A percentile compares a stretch with the other conserved stretches of the same genome.
Evolutionary conservation across 2,888 invertebrate genomes (phyloP).

Genomic region (Drosophila cognata): DNA sequence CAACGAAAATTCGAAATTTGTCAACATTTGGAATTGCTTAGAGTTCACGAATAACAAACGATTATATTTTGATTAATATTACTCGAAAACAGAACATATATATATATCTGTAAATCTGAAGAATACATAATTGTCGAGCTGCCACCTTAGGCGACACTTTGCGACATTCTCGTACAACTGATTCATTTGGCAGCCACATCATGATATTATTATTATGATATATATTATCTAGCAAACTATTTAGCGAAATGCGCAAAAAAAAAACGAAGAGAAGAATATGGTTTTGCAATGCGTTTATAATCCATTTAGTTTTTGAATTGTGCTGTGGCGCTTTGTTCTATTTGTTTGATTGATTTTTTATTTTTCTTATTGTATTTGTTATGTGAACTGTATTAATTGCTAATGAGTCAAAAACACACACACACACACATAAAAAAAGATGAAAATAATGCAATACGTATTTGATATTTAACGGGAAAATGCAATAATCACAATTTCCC

Average conservation of each 20-base stretch:
- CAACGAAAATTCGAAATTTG: background rate
- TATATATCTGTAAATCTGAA: background rate
- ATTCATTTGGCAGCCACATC: slow-evolving; percentile 12
- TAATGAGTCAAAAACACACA: slow-evolving; percentile 4
- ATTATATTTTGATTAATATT: background rate
- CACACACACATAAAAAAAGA: background rate
- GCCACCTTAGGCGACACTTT: too few relatives aligned
- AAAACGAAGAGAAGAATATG: slow-evolving; percentile 3
- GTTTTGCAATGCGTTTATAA: slow-evolving; percentile 22
- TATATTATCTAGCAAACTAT: slow-evolving; percentile 7
- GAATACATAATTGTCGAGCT: background rate
- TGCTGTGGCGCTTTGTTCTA: slow-evolving; percentile 19
- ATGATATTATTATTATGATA: slow-evolving; percentile 12
- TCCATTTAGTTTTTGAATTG: slow-evolving; percentile 12
- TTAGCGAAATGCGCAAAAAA: slow-evolving; percentile 1
- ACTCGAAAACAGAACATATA: too few relatives aligned
- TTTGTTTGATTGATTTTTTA: slow-evolving; percentile 2
- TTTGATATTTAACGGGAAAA: slow-evolving; percentile 23
- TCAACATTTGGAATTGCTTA: too few relatives aligned
- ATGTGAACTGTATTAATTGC: slow-evolving; percentile 30
- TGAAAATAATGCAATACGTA: slow-evolving; percentile 1
- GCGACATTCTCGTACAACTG: background rate
- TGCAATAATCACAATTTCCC: slow-evolving; percentile 19
- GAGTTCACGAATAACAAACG: background rate
- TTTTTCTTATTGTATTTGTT: slow-evolving; percentile 12